Evolutionary conservation across 1,140 invertebrate genomes (phyloP).

Genomic region (Phymorhynchus buccinoides): DNA sequence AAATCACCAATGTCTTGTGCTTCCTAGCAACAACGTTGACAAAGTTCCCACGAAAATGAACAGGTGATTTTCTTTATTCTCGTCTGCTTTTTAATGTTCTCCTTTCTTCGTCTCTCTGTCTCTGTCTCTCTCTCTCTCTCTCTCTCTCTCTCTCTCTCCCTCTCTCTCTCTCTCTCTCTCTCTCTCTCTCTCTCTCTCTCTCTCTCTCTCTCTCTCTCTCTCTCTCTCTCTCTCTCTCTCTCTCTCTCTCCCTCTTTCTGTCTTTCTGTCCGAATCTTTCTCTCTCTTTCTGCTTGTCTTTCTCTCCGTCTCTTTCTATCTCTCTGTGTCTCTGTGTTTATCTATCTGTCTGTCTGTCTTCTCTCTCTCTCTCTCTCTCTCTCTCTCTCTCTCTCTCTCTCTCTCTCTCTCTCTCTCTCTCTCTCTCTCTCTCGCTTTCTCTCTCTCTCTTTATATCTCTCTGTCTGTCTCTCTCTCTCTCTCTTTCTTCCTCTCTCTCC

Average conservation of each 20-base stretch:
- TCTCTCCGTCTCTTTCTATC: not conserved
- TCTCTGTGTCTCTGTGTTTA: not conserved
- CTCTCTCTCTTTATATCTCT: not conserved
- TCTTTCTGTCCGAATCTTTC: too few species aligned
- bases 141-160: constrained; percentile 7
- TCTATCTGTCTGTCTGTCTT: not conserved
- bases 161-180: not conserved
- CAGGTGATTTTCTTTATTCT: too few species aligned
- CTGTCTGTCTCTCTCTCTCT: too few species aligned
- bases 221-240: not conserved
- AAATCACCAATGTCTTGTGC: too few species aligned
- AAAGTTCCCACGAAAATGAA: too few species aligned
- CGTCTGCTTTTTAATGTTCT: too few species aligned
- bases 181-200: not conserved
- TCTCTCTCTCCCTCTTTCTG: not conserved
- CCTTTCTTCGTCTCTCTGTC: not conserved
- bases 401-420: not conserved
- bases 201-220: not conserved
- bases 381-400: not conserved
- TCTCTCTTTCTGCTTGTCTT: too few species aligned
- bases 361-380: not conserved
- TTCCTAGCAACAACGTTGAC: too few species aligned
- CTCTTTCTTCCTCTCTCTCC: not conserved
- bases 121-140: not conserved
- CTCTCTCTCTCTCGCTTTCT: not conserved